Percentiles rank a stretch among this genome's conserved stretches.
Conservation (phyloP, 1,140 invertebrate species). For the Drosophila mayri region DNA sequence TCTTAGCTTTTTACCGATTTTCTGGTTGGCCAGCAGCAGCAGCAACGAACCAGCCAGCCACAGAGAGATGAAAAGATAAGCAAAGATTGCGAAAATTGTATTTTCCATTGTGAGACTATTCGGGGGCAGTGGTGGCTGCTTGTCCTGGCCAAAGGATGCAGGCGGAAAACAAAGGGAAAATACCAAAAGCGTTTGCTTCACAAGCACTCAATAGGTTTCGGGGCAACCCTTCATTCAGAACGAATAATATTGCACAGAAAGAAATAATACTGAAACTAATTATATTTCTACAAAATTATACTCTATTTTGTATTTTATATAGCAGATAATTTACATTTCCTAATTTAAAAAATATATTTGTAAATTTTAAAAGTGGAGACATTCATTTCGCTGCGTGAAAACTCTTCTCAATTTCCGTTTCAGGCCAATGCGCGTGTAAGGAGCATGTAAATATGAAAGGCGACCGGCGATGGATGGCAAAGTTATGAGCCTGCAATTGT, state of each 20-base stretch:
- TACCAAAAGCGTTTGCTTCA: conserved; percentile 56
- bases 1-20: conserved; percentile 65
- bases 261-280: not conserved
- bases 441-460: conserved; percentile 81
- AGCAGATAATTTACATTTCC: not conserved
- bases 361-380: no score
- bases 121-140: conserved; percentile 15
- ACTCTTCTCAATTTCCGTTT: conserved; percentile 74
- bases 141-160: conserved; percentile 60
- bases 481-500: conserved; percentile 78
- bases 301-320: not conserved
- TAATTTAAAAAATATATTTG: not conserved
- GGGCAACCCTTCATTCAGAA: conserved; percentile 57
- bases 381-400: conserved; percentile 12
- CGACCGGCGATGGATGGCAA: conserved; percentile 67
- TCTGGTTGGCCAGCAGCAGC: conserved; percentile 55
- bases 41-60: conserved; percentile 56
- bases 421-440: conserved; percentile 79
- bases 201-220: conserved; percentile 63
- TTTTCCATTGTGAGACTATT: conserved; percentile 67
- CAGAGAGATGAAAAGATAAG: conserved; percentile 79
- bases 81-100: conserved; percentile 82
- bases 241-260: not conserved
- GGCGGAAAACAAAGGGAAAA: conserved; percentile 67
- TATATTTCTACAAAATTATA: no score